Percentiles rank a stretch among this genome's conserved stretches.
phyloP scores from a whole-genome alignment of 35 echinoderm and acorn worm genomes.

The Stichopus chloronotus region DNA sequence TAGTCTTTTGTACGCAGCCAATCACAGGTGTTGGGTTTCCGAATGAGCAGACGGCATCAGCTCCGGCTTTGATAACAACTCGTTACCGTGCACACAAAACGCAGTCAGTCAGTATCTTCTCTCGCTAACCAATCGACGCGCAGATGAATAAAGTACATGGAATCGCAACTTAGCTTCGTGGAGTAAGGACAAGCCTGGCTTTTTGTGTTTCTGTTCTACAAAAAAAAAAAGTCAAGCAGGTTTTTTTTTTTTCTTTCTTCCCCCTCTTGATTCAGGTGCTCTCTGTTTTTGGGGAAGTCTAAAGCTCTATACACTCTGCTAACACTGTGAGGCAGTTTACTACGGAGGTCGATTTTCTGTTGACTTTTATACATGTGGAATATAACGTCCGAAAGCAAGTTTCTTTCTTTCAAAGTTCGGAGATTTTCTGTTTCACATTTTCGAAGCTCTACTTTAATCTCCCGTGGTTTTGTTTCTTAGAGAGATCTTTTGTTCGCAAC shows the following conservation, averaged over 20 bases:
- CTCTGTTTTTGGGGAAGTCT: background rate
- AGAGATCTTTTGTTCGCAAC: too few relatives aligned
- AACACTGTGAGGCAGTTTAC: background rate
- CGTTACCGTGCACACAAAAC: background rate
- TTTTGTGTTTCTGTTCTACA: background rate
- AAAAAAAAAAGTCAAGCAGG: background rate
- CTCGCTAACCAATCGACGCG: slow-evolving; percentile 1
- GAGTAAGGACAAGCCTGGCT: background rate
- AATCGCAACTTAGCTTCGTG: background rate
- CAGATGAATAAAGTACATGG: slow-evolving; percentile 30
- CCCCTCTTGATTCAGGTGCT: background rate
- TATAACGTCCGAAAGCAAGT: background rate
- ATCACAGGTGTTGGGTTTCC: slow-evolving; percentile 9
- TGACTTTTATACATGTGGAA: slow-evolving; percentile 21
- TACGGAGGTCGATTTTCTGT: background rate
- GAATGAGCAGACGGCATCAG: background rate
- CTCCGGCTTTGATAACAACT: slow-evolving; percentile 6
- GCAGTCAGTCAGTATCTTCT: background rate
- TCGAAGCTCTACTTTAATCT: too few relatives aligned
- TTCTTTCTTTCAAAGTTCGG: too few relatives aligned
- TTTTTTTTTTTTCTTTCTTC: background rate
- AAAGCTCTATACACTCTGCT: background rate
- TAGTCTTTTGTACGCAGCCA: slow-evolving; percentile 40
- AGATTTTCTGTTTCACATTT: too few relatives aligned
- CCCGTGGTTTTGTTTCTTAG: too few relatives aligned